Percentiles rank a stretch among this genome's conserved stretches.
Evolutionary conservation across 1,140 invertebrate species (phyloP).

Genomic region (Drosophila tropicalis): DNA sequence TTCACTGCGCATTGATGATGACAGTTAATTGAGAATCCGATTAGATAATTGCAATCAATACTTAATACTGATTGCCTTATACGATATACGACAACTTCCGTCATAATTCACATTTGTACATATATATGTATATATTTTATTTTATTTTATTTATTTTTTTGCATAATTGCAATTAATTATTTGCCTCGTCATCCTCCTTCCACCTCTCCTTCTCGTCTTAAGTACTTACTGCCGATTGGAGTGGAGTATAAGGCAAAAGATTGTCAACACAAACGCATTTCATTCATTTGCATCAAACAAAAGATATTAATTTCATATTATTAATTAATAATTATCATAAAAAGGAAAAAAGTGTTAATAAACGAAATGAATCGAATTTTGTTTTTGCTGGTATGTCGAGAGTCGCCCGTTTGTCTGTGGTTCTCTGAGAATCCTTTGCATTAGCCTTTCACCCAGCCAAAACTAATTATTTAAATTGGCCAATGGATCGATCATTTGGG

Average conservation of each 20-base stretch:
- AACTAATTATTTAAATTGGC: constrained; percentile 62
- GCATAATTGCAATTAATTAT: constrained; percentile 76
- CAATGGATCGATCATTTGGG: constrained; percentile 30
- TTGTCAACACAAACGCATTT: constrained; percentile 13
- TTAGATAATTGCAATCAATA: constrained; percentile 69
- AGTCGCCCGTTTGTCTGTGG: constrained; percentile 46
- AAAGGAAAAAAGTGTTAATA: constrained; percentile 29
- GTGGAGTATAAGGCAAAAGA: constrained; percentile 9
- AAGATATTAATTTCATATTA: constrained; percentile 47
- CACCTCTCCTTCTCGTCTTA: neutral
- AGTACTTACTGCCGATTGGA: constrained; percentile 8
- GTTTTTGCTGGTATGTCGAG: neutral
- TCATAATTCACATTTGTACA: constrained; percentile 45
- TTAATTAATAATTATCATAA: constrained; percentile 47
- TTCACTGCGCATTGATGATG: constrained; percentile 22
- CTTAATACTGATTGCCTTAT: constrained; percentile 54
- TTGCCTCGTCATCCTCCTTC: constrained; percentile 10
- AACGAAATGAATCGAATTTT: constrained; percentile 27
- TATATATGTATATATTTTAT: neutral
- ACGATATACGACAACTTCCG: constrained; percentile 56
- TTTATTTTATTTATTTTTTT: constrained; percentile 32
- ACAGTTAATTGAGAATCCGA: constrained; percentile 39
- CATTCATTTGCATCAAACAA: constrained; percentile 29
- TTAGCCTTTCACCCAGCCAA: neutral
- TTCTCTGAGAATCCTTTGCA: constrained; percentile 26